phyloP scores from a whole-genome alignment of 2,888 invertebrate genomes.

The Pediacus dermestoides region DNA sequence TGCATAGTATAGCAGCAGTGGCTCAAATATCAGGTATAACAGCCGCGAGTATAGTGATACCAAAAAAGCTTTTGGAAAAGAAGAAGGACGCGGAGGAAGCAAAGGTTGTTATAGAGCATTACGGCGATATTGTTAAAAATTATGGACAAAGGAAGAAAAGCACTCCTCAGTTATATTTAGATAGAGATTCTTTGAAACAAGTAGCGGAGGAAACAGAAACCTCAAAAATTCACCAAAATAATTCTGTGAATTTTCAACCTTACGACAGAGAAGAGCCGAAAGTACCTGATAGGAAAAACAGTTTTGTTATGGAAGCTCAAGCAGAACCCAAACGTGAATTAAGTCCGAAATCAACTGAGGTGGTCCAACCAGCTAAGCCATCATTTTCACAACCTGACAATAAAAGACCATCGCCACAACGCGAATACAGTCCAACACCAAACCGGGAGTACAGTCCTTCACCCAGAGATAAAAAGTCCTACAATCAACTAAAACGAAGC shows the following conservation, averaged over 20 bases:
- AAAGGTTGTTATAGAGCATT: slow-evolving; percentile 71
- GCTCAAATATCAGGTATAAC: slow-evolving; percentile 42
- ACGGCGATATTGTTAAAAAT: slow-evolving; percentile 74
- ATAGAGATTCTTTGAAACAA: slow-evolving; percentile 39
- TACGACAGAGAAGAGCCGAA: no score
- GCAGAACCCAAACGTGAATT: no score
- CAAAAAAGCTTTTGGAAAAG: slow-evolving; percentile 39
- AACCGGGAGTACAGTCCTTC: slow-evolving; percentile 9
- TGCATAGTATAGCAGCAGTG: slow-evolving; percentile 33
- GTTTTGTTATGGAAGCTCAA: no score
- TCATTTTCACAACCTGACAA: no score
- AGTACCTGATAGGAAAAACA: no score
- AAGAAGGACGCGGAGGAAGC: slow-evolving; percentile 60
- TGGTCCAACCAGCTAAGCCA: no score
- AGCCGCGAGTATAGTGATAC: slow-evolving; percentile 43
- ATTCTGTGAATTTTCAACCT: no score
- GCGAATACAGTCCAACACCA: slow-evolving; percentile 9
- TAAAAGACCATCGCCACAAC: not conserved
- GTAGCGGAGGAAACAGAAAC: slow-evolving; percentile 38
- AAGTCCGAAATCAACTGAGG: no score
- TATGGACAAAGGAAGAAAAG: slow-evolving; percentile 51
- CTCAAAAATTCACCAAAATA: slow-evolving; percentile 14
- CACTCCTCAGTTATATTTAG: slow-evolving; percentile 28
- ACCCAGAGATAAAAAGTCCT: slow-evolving; percentile 4
- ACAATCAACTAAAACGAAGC: slow-evolving; percentile 8